These are phyloP conservation scores for Callosobruchus maculatus DNA, from an alignment of 2,888 invertebrate genomes.

Conservation along the genomic window DNA sequence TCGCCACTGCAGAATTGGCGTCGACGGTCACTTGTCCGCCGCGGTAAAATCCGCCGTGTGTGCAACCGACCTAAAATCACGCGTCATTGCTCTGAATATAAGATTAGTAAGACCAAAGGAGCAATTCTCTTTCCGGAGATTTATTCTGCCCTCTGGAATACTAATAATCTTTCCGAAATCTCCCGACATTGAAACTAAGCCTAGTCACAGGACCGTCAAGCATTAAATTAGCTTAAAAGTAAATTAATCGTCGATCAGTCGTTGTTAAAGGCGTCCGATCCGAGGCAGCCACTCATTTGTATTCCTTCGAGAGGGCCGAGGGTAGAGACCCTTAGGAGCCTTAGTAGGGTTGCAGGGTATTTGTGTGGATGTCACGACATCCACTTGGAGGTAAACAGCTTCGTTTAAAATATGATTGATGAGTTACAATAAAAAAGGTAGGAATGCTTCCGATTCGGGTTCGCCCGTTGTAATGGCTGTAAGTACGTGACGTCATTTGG, in stretches of 20 bases:
- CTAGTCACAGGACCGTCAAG: background rate
- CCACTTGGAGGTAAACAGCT: background rate
- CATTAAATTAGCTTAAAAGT: background rate
- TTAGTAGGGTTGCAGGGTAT: background rate
- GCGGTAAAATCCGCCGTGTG: too few species aligned
- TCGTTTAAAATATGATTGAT: background rate
- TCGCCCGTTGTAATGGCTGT: background rate
- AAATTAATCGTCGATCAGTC: background rate
- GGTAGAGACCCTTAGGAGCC: background rate
- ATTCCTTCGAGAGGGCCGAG: background rate
- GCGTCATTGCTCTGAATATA: too few species aligned
- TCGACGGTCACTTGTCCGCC: too few species aligned
- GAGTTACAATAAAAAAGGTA: background rate
- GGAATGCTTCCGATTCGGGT: background rate
- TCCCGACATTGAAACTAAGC: background rate
- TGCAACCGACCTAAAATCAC: too few species aligned
- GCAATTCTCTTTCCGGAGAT: too few species aligned
- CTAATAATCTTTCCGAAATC: background rate
- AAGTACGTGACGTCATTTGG: background rate
- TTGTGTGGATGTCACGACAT: background rate
- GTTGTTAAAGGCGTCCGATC: background rate
- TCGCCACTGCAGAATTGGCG: too few species aligned
- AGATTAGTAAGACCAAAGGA: too few species aligned
- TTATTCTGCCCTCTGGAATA: too few species aligned
- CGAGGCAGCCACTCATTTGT: background rate